Evolutionary conservation across 2,888 invertebrate species (phyloP).

Genomic region (Drosophila robusta): DNA sequence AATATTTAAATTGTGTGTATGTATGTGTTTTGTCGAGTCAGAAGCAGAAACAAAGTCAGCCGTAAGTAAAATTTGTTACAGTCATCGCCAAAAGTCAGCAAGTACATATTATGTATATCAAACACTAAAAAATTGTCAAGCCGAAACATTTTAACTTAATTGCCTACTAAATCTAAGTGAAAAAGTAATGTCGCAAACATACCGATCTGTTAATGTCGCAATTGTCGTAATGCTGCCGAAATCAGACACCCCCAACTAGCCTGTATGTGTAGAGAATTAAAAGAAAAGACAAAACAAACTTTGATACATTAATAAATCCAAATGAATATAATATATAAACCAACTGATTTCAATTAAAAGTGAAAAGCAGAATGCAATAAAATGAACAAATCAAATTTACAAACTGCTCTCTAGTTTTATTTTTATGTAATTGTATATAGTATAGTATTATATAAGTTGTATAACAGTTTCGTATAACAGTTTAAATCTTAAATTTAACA

Average conservation of each 20-base stretch:
- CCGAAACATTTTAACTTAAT: slow-evolving; percentile 57
- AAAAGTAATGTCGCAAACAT: slow-evolving; percentile 51
- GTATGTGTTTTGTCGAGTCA: slow-evolving; percentile 64
- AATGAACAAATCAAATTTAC: slow-evolving; percentile 38
- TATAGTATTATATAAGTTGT: too few species aligned
- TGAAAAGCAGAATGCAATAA: slow-evolving; percentile 63
- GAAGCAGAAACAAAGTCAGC: slow-evolving; percentile 41
- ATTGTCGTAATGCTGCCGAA: slow-evolving; percentile 62
- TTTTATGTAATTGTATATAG: slow-evolving; percentile 13
- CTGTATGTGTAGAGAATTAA: slow-evolving; percentile 69
- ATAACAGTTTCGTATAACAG: slow-evolving; percentile 35
- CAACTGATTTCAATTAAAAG: slow-evolving; percentile 35
- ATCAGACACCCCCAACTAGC: slow-evolving; percentile 54
- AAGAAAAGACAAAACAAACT: slow-evolving; percentile 38
- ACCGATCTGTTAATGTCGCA: slow-evolving; percentile 64
- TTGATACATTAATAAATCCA: slow-evolving; percentile 63
- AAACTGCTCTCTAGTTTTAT: slow-evolving; percentile 27
- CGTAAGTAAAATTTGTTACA: slow-evolving; percentile 60
- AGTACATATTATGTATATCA: slow-evolving; percentile 36
- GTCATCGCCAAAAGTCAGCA: slow-evolving; percentile 50
- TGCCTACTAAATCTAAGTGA: slow-evolving; percentile 57
- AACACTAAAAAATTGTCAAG: slow-evolving; percentile 54
- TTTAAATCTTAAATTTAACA: slow-evolving; percentile 75
- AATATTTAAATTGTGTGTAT: slow-evolving; percentile 48
- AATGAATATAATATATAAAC: slow-evolving; percentile 23